A percentile compares a stretch with the other conserved stretches of the same genome.
phyloP scores from a whole-genome alignment of 2,113 vertebrate species.

The Blennius ocellaris region DNA sequence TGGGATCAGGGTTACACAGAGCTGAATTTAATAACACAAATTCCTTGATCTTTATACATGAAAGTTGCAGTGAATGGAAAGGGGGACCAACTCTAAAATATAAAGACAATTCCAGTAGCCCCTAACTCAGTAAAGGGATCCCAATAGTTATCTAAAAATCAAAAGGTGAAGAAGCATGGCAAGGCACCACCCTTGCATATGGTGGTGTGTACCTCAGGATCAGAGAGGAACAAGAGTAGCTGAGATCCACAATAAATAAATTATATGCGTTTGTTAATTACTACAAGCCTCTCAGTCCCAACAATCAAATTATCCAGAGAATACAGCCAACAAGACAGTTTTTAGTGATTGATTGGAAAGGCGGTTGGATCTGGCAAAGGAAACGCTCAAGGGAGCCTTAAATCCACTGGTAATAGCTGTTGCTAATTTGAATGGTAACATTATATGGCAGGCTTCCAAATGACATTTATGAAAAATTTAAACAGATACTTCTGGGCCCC shows the following conservation, averaged over 20 bases:
- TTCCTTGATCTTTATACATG: no score
- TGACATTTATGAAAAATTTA: not conserved
- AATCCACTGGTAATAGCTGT: not conserved
- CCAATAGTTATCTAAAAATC: not conserved
- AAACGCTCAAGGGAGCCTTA: not conserved
- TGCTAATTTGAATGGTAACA: not conserved
- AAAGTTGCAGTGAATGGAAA: no score
- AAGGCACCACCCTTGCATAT: not conserved
- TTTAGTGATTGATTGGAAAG: conserved; percentile 5
- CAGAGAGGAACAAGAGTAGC: not conserved
- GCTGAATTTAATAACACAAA: no score
- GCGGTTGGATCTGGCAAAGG: not conserved
- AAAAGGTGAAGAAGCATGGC: not conserved
- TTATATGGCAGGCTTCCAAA: not conserved
- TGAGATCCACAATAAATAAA: conserved; percentile 2
- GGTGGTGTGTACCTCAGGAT: not conserved
- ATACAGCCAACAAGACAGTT: not conserved
- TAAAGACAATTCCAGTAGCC: no score
- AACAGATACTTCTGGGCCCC: not conserved
- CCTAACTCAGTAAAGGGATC: no score
- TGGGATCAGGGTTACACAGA: no score
- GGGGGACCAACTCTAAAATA: no score
- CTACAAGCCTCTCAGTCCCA: not conserved
- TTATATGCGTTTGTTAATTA: conserved; percentile 14
- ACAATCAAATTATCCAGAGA: conserved; percentile 6